Evolutionary conservation across 2,797 vertebrate genomes (phyloP).

Genomic region (Toxotes lorentzi): DNA sequence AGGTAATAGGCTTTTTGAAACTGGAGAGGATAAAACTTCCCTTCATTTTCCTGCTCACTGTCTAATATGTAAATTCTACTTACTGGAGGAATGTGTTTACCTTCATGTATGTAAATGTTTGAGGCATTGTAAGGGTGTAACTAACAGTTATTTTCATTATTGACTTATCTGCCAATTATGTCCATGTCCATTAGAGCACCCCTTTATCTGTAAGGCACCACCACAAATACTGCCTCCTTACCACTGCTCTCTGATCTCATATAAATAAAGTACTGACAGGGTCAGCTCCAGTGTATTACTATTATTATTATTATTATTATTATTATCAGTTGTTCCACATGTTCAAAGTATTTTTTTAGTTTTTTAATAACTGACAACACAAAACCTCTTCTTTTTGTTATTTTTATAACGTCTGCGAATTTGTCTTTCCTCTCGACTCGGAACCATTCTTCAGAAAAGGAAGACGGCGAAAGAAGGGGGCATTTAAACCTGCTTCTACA

Average conservation of each 20-base stretch:
- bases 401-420: not conserved
- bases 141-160: no score
- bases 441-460: constrained; percentile 34
- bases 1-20: not conserved
- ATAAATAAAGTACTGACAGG: not conserved
- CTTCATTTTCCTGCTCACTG: constrained; percentile 31
- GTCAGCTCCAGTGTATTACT: not conserved
- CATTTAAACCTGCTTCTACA: constrained; percentile 11
- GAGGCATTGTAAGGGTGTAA: not conserved
- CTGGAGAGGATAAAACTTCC: not conserved
- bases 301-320: no score
- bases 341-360: no score
- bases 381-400: no score
- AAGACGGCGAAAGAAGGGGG: not conserved
- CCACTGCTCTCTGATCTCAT: not conserved
- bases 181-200: not conserved
- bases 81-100: not conserved
- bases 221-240: no score
- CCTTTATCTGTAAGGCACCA: not conserved
- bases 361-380: not conserved
- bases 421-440: not conserved
- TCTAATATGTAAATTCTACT: constrained; percentile 31
- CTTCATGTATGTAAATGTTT: constrained; percentile 17
- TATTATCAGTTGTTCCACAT: no score
- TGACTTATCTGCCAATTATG: not conserved